Conservation (phyloP, 2,797 vertebrate genomes). For the Spea hammondii region DNA sequence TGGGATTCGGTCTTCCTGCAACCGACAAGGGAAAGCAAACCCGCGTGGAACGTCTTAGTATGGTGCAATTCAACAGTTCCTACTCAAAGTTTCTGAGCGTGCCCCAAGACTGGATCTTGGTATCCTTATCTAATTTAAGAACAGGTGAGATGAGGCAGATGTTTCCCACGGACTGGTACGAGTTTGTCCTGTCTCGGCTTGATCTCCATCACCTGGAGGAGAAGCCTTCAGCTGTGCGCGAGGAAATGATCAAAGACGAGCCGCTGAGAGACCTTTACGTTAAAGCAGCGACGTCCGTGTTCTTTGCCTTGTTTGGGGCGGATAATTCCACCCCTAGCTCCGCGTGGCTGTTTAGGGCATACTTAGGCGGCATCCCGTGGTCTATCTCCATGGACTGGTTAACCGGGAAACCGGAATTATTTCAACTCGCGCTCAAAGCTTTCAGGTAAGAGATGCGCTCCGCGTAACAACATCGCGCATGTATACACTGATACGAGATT, state of each 20-base stretch:
- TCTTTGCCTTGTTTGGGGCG: slow-evolving; percentile 80
- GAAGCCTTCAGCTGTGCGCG: slow-evolving; percentile 73
- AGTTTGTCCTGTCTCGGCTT: slow-evolving; percentile 79
- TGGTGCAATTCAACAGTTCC: slow-evolving; percentile 78
- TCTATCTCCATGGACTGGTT: slow-evolving; percentile 90
- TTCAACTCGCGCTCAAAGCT: slow-evolving; percentile 87
- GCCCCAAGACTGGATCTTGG: slow-evolving; percentile 82
- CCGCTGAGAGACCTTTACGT: slow-evolving; percentile 82
- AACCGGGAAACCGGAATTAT: slow-evolving; percentile 83
- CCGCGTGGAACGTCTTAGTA: slow-evolving; percentile 56
- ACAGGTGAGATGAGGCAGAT: slow-evolving; percentile 77
- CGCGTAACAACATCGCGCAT: not conserved
- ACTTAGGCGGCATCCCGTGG: slow-evolving; percentile 88
- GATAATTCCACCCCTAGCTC: slow-evolving; percentile 82
- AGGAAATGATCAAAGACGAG: slow-evolving; percentile 81
- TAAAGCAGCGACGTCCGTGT: slow-evolving; percentile 82
- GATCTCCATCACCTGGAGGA: slow-evolving; percentile 76
- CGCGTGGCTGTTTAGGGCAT: slow-evolving; percentile 85
- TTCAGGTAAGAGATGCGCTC: slow-evolving; percentile 81
- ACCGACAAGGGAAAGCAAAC: slow-evolving; percentile 75
- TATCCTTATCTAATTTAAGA: slow-evolving; percentile 73
- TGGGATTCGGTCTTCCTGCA: slow-evolving; percentile 82
- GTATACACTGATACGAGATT: too few relatives aligned
- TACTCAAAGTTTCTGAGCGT: slow-evolving; percentile 81
- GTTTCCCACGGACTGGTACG: slow-evolving; percentile 94